These are phyloP conservation scores for Seriola quinqueradiata DNA, from an alignment of 2,113 vertebrate species.

Conservation along the genomic window DNA sequence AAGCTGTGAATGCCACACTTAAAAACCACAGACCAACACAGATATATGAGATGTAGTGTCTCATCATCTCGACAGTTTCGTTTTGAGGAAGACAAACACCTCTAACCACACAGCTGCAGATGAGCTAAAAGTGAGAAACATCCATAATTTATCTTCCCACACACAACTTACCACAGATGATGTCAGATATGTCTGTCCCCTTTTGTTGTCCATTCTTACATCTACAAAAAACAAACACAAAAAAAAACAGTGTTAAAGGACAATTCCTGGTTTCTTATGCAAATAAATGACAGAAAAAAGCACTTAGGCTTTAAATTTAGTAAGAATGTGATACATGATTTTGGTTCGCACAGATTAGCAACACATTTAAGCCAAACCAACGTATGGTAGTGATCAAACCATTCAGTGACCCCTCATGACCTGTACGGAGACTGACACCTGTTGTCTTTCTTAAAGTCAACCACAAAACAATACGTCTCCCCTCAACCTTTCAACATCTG, in stretches of 20 bases:
- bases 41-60: accelerated
- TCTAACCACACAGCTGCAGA: constrained; percentile 17
- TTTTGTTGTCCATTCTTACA: constrained; percentile 5
- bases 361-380: too few relatives aligned
- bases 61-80: constrained; percentile 28
- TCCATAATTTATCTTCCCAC: not conserved
- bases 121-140: not conserved
- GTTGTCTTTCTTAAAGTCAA: too few relatives aligned
- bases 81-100: constrained; percentile 5
- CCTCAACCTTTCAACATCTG: too few relatives aligned
- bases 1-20: constrained; percentile 20
- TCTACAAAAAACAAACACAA: constrained; percentile 50
- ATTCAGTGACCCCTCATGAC: too few relatives aligned
- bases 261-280: not conserved
- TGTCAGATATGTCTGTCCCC: constrained; percentile 66
- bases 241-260: constrained; percentile 5
- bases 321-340: too few relatives aligned
- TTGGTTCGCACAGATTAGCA: too few relatives aligned
- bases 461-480: too few relatives aligned
- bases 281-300: too few relatives aligned
- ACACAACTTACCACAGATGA: constrained; percentile 75
- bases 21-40: constrained; percentile 42
- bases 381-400: too few relatives aligned
- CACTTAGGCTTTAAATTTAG: too few relatives aligned
- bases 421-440: too few relatives aligned